These are phyloP conservation scores for Scolanthus callimorphus DNA, from an alignment of 92 coral and sea anemone species.

Conservation along the genomic window DNA sequence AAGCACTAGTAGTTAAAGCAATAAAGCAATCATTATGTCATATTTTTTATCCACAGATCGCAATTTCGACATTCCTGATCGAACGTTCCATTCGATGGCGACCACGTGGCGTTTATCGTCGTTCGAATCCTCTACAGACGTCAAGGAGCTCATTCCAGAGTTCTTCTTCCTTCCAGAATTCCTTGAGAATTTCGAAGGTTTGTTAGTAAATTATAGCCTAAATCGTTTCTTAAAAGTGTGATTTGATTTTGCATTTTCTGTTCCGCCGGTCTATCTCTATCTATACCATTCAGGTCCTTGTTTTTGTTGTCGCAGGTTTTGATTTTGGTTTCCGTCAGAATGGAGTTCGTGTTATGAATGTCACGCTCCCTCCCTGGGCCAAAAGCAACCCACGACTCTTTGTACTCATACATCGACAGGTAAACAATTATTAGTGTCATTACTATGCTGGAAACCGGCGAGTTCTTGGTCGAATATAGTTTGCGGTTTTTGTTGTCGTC, in stretches of 20 bases:
- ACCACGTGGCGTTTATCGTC: constrained; percentile 98
- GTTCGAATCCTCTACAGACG: constrained; percentile 93
- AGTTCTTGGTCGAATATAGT: too few relatives aligned
- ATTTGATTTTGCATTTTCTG: too few relatives aligned
- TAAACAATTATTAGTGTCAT: too few relatives aligned
- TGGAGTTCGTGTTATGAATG: constrained; percentile 92
- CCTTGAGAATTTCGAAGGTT: constrained; percentile 93
- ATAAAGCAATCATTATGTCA: too few relatives aligned
- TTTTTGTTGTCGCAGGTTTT: constrained; percentile 61
- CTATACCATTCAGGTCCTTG: too few relatives aligned
- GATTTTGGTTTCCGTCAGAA: constrained; percentile 92
- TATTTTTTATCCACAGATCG: constrained; percentile 56
- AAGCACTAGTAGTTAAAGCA: too few relatives aligned
- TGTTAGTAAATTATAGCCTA: too few relatives aligned
- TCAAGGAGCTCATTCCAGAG: constrained; percentile 93
- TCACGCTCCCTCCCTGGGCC: constrained; percentile 88
- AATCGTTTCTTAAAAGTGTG: too few relatives aligned
- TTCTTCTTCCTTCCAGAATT: constrained; percentile 95
- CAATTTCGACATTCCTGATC: constrained; percentile 95
- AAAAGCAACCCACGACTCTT: constrained; percentile 74
- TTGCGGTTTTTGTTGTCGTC: too few relatives aligned
- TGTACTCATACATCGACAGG: constrained; percentile 85
- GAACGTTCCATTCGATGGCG: constrained; percentile 97
- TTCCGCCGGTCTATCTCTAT: too few relatives aligned
- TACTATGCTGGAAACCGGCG: too few relatives aligned